Base-by-base conservation (phyloP, 2,113 vertebrate species). In the Gallinago jamesoni region DNA sequence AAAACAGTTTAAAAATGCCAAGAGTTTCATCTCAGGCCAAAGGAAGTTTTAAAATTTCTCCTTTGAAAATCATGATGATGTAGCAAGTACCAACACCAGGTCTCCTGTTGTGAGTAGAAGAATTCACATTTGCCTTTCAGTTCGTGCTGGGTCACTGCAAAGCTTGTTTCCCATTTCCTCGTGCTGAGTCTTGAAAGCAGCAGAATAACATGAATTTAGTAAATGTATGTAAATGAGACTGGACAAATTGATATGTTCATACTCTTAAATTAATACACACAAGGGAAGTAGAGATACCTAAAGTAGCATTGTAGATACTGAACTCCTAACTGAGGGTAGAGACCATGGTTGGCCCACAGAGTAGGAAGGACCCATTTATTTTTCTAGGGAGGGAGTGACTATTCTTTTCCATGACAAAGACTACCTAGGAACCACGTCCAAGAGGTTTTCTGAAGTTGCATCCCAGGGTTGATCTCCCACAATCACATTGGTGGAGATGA, bases 101-200 rank as follows among this genome's bases (percentile, higher is more conserved):
- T 81, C 68, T 97, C 50, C 74, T 89, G 62, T 87, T 96, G 92
- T 8, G 62, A 96, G 76, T 15, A 87, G 45, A 72, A 89, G 72
- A 94, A 86, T 93, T 80, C 28, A 66, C 57, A 81, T 88, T 84
- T 96, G 83, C 89, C 80, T 96, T 96, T 96, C 45, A 30, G 13
- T 70, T 89, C 50, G 68, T 93, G 73, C 89, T 95, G 96, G 96
- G 94, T 87, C 93, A 89, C 20, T 91, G 91, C 62, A n/a, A 73
- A 92, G 89, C 97, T 95, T 94, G 90, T 94, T 96, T 94, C 94
- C 70, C 25, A 12, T 86, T 97, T 95, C 84, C 83, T 96, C 92
- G 60, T 87, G 52, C 91, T 95, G 73, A 62, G 76, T 88, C 37
- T 94, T 89, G 74, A 90, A 56, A 96, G 41, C 89, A 78, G 70